Base-by-base conservation (phyloP, 2,888 invertebrate genomes). In the Ectobius pallidus region DNA sequence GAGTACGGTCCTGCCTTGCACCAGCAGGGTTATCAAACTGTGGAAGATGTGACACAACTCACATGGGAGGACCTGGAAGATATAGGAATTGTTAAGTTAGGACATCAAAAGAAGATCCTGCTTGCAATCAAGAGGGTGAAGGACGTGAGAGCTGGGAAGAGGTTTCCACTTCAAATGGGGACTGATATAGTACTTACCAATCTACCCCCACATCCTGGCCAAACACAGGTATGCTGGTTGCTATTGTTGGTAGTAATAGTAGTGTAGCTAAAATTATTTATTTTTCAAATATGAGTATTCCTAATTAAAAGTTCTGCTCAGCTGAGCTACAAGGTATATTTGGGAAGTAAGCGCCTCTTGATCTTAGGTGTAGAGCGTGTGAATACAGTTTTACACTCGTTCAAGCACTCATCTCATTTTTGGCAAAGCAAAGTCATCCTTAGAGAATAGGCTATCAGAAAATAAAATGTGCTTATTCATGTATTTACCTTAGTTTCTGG, bases 31-130 rank as follows among this genome's bases (percentile, higher is more conserved):
- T 99, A 97, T 85, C 91, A 93, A 80, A 94, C 94, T 7, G 95
- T 99, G 52, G 94, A 96, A 79, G 94, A 96, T 83, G 94, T 98
- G 71, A 94, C 95, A 39, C 95, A 97, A 81, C 89, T 99, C 70
- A 95, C 96, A 74, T 99, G 98, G 97, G 99, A 99, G 82, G 99
- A 99, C 85, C 89, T 99, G 81, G 99, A 99, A 86, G 99, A 99
- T 81, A 96, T 99, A 83, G 95, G 95, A 72, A 94, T 95, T 80
- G 93, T 95, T 27, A 91, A 94, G 80, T 85, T 95, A 81, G 99
- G 99, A 42, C 99, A 99, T 83, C 98, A 99, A 86, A 99, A 99
- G 88, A 96, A 98, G 86, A 93, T 99, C 78, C 90, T 97, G 81
- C 87, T 99, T 81, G 99, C 99, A 75, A 96, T 99, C 79, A 98